Conservation (phyloP, 1,140 invertebrate genomes). For the Drosophila lacteicornis region DNA sequence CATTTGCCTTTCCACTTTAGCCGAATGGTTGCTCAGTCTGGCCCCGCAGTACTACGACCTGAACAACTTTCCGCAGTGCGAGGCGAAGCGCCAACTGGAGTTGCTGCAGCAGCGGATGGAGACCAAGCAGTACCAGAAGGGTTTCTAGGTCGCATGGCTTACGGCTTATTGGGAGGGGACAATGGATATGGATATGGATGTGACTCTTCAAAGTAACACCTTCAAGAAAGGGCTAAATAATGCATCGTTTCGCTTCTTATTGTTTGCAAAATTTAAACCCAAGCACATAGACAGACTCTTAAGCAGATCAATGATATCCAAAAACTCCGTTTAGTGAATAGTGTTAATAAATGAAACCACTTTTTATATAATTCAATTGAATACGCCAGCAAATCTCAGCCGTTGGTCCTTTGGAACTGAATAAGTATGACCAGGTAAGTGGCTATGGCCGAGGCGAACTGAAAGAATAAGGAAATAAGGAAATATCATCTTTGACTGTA, state of each 20-base stretch:
- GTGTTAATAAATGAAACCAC: slow-evolving; percentile 65
- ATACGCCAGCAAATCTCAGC: slow-evolving; percentile 34
- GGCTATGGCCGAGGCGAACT: slow-evolving; percentile 89
- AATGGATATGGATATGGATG: slow-evolving; percentile 4
- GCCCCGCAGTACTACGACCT: slow-evolving; percentile 99
- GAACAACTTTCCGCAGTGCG: slow-evolving; percentile 98
- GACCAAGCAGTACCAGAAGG: slow-evolving; percentile 91
- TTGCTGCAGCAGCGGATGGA: slow-evolving; percentile 93
- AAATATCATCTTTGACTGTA: background rate
- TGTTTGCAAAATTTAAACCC: slow-evolving; percentile 43
- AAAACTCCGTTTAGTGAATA: slow-evolving; percentile 67
- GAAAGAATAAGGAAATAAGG: slow-evolving; percentile 24
- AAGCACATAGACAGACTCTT: slow-evolving; percentile 51
- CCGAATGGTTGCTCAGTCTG: slow-evolving; percentile 96
- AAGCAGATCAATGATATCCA: slow-evolving; percentile 23
- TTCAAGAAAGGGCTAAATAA: slow-evolving; percentile 4
- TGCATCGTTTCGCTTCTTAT: slow-evolving; percentile 35
- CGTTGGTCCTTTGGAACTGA: slow-evolving; percentile 88
- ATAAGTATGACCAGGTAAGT: slow-evolving; percentile 90
- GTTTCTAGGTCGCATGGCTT: slow-evolving; percentile 52
- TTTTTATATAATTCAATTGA: slow-evolving; percentile 49
- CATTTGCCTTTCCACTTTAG: slow-evolving; percentile 85
- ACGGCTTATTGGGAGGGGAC: background rate
- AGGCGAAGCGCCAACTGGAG: slow-evolving; percentile 97
- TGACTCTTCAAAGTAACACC: background rate